Evolutionary conservation across 2,797 vertebrate genomes (phyloP).

Genomic region (Chromobotia macracanthus): DNA sequence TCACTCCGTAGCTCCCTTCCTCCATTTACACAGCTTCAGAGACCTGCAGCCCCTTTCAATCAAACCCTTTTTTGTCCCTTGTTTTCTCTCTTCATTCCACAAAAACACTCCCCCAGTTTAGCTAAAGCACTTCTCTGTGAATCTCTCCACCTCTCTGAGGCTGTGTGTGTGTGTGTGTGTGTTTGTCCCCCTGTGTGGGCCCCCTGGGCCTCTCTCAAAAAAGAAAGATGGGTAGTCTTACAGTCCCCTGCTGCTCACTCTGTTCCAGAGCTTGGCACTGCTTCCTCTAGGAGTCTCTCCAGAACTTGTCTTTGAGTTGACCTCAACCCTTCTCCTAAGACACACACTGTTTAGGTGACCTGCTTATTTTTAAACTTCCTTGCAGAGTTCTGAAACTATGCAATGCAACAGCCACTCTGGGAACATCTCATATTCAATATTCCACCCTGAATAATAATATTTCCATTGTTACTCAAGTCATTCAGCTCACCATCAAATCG

Average conservation of each 20-base stretch:
- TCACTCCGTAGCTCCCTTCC: slow-evolving; percentile 62
- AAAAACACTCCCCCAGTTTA: slow-evolving; percentile 1
- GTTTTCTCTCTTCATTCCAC: slow-evolving; percentile 14
- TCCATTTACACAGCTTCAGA: slow-evolving; percentile 43
- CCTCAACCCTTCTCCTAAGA: slow-evolving; percentile 3
- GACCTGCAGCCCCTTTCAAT: slow-evolving; percentile 50
- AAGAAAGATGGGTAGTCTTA: slow-evolving; percentile 30
- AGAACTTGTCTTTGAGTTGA: neutral
- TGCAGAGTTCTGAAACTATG: too few relatives aligned
- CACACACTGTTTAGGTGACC: neutral
- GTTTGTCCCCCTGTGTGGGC: neutral
- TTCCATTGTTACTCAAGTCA: neutral
- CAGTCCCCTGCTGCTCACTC: slow-evolving; percentile 22
- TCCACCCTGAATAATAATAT: neutral
- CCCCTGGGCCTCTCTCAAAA: slow-evolving; percentile 29
- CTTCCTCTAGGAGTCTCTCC: slow-evolving; percentile 7
- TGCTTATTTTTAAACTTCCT: neutral
- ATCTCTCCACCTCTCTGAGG: slow-evolving; percentile 3
- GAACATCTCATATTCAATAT: neutral
- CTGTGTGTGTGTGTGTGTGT: slow-evolving; percentile 1
- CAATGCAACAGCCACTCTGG: too few relatives aligned
- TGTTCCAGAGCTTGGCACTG: neutral
- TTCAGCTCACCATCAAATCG: neutral
- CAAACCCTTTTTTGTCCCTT: neutral
- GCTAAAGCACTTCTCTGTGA: slow-evolving; percentile 27